phyloP scores from a whole-genome alignment of 1,140 invertebrate genomes.

The honey bee (Apis mellifera) region DNA sequence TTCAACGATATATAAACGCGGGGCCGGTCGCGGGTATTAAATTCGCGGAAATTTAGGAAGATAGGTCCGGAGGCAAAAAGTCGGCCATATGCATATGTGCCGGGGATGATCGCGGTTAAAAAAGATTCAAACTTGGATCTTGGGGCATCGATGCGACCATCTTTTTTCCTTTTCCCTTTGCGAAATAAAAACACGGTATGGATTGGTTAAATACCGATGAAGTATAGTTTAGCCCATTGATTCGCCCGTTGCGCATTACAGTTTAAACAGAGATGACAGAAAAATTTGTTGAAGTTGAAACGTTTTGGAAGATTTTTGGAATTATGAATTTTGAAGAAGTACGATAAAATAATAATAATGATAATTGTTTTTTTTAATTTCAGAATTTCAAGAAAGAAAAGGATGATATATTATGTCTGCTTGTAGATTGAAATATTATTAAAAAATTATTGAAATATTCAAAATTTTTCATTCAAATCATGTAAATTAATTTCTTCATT shows the following conservation, averaged over 20 bases:
- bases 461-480: background rate
- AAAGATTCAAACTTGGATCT: background rate
- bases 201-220: too few species aligned
- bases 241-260: too few species aligned
- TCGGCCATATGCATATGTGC: background rate
- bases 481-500: too few species aligned
- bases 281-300: too few species aligned
- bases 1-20: constrained; percentile 42
- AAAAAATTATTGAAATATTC: background rate
- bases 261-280: too few species aligned
- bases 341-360: too few species aligned
- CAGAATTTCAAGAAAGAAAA: too few species aligned
- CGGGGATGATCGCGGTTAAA: constrained; percentile 11
- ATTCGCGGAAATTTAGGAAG: constrained; percentile 37
- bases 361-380: too few species aligned
- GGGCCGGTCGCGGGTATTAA: constrained; percentile 23
- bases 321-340: too few species aligned
- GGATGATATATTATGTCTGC: too few species aligned
- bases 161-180: background rate
- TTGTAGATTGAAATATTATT: background rate
- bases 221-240: too few species aligned
- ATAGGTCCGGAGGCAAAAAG: constrained; percentile 13
- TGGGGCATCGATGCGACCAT: background rate
- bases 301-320: too few species aligned
- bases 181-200: background rate